Conservation (phyloP, 2,888 invertebrate genomes). For the Drosophila setosimentum region DNA sequence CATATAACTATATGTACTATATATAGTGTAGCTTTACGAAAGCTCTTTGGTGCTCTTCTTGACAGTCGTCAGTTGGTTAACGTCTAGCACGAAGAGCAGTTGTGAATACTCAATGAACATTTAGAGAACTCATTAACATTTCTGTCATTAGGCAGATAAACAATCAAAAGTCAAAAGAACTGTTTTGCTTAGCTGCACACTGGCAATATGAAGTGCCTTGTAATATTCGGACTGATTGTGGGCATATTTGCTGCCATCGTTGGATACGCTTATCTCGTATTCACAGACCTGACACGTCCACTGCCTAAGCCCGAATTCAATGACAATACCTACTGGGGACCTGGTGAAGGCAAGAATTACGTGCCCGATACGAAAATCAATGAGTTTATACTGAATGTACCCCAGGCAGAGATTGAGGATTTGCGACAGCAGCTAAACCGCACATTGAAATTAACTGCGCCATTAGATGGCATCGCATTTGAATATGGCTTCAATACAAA, state of each 20-base stretch:
- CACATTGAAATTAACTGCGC: slow-evolving; percentile 86
- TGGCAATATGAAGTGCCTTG: slow-evolving; percentile 66
- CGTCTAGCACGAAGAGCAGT: slow-evolving; percentile 29
- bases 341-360: slow-evolving; percentile 75
- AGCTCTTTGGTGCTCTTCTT: not conserved
- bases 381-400: slow-evolving; percentile 70
- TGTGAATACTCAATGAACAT: slow-evolving; percentile 19
- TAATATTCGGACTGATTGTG: slow-evolving; percentile 68
- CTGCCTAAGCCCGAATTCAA: slow-evolving; percentile 79
- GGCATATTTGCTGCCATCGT: slow-evolving; percentile 60
- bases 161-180: slow-evolving; percentile 10
- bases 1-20: not conserved
- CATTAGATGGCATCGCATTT: slow-evolving; percentile 89
- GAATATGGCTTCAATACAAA: slow-evolving; percentile 93
- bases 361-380: slow-evolving; percentile 77
- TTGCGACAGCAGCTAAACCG: slow-evolving; percentile 87
- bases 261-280: slow-evolving; percentile 71
- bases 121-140: slow-evolving; percentile 39
- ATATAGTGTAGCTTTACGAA: not conserved
- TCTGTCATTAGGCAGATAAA: slow-evolving; percentile 32
- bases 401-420: slow-evolving; percentile 85
- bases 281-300: slow-evolving; percentile 74
- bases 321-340: slow-evolving; percentile 84
- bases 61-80: slow-evolving; percentile 45
- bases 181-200: slow-evolving; percentile 6